Evolutionary conservation across 2,888 invertebrate species (phyloP).

Genomic region (Steromphala cineraria): DNA sequence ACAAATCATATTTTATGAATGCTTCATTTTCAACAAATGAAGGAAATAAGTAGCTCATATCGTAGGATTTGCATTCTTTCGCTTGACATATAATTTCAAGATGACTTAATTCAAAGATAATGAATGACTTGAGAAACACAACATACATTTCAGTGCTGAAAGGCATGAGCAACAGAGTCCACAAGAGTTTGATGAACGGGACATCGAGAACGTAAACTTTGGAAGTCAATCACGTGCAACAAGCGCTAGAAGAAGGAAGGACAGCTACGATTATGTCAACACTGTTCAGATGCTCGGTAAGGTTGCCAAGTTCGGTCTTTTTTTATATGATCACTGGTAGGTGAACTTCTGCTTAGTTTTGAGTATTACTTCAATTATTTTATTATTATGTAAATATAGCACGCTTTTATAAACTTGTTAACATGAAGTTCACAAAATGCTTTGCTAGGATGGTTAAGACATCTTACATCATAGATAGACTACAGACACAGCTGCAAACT

Average conservation of each 20-base stretch:
- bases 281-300: slow-evolving; percentile 73
- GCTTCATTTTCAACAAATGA: no score
- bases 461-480: no score
- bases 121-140: neutral
- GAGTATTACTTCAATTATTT: neutral
- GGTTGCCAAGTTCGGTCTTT: neutral
- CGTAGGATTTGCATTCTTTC: no score
- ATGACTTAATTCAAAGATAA: neutral
- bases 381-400: no score
- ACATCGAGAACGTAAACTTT: slow-evolving; percentile 62
- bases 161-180: neutral
- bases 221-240: slow-evolving; percentile 41
- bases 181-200: slow-evolving; percentile 66
- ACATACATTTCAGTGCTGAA: neutral
- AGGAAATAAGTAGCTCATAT: no score
- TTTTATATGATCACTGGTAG: neutral
- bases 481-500: no score
- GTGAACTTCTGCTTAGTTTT: neutral
- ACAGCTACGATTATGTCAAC: slow-evolving; percentile 73
- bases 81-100: no score
- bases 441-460: no score
- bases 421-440: no score
- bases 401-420: no score
- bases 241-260: slow-evolving; percentile 60
- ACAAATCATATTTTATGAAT: no score